phyloP scores from a whole-genome alignment of 2,888 invertebrate genomes.

The Thysanoteuthis rhombus region DNA sequence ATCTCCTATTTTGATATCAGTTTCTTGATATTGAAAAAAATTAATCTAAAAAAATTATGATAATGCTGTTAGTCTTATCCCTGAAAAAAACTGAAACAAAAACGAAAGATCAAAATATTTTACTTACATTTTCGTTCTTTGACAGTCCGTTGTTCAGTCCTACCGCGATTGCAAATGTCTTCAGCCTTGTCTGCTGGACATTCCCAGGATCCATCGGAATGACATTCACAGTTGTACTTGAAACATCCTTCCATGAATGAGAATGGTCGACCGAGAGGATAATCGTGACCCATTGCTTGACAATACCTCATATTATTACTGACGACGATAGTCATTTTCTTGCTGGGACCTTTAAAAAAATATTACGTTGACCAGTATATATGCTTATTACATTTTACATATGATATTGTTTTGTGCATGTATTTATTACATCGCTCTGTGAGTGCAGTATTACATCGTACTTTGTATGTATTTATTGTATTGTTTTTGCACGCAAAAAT shows the following conservation, averaged over 20 bases:
- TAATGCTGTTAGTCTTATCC: background rate
- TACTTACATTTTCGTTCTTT: background rate
- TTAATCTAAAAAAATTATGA: background rate
- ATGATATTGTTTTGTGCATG: too few relatives aligned
- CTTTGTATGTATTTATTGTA: too few relatives aligned
- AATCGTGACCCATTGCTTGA: background rate
- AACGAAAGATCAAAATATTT: background rate
- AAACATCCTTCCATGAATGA: conserved; percentile 43
- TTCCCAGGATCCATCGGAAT: conserved; percentile 43
- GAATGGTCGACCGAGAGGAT: conserved; percentile 21
- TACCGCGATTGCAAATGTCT: conserved; percentile 37
- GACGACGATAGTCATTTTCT: background rate
- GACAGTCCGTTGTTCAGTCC: background rate
- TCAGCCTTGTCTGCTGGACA: conserved; percentile 43
- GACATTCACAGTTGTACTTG: conserved; percentile 44
- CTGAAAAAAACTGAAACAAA: background rate
- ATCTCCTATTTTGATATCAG: too few relatives aligned
- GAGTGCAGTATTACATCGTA: too few relatives aligned
- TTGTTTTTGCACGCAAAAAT: too few relatives aligned
- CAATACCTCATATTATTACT: background rate
- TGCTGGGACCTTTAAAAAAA: background rate
- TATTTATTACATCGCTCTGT: too few relatives aligned
- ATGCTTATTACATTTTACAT: too few relatives aligned
- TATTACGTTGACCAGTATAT: too few relatives aligned
- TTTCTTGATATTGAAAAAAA: background rate